Base-by-base conservation (phyloP, 2,888 invertebrate species). In the Nysson spinosus region DNA sequence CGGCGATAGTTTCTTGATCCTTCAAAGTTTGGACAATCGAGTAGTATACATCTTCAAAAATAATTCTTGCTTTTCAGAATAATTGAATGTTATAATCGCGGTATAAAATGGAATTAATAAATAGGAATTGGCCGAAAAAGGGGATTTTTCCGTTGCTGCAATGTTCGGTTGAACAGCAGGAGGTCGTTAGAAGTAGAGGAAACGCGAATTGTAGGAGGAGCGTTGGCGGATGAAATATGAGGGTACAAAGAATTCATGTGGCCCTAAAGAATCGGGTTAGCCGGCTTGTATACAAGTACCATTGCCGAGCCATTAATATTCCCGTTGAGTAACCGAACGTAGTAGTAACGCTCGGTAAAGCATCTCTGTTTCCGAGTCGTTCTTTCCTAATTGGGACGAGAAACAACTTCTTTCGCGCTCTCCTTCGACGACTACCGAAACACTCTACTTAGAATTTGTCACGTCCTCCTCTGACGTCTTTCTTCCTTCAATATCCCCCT, bases 301-400 rank as follows among this genome's bases (percentile, higher is more conserved):
- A 50, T 52, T 12, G 49, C 1, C 32, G 49, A 17, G 32, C 49
- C 58, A 63, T 69, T 68, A 68, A 68, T 68, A 69, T 69, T 64
- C 60, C 12, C 20, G 26, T 26, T 9, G 30, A 32, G 64, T 52
- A 52, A 37, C 24, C 19, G 26, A 39, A 22, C 17, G 35, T 24
- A 49, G 42, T 30, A 42, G 40, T 32, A 58, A 47, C 51, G 26
- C 28, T 28, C 35, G 40, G 34, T 35, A 14, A 28, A 50, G 49
- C 34, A 14, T 42, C 20, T 20, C 17, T 35, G 46, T 46, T 58
- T 34, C 37, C 22, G 24, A 34, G 30, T 42, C n/a, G 40, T 42
- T 37, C 50, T 16, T 26, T 37, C 32, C 42, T 56, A 55, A 63
- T 63, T 64, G 52, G 54, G 20, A 54, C 22, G 47, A 32, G 37